Percentiles rank a stretch among this genome's conserved stretches.
phyloP scores from a whole-genome alignment of 1,140 invertebrate genomes.

The Conopomorpha cramerella region DNA sequence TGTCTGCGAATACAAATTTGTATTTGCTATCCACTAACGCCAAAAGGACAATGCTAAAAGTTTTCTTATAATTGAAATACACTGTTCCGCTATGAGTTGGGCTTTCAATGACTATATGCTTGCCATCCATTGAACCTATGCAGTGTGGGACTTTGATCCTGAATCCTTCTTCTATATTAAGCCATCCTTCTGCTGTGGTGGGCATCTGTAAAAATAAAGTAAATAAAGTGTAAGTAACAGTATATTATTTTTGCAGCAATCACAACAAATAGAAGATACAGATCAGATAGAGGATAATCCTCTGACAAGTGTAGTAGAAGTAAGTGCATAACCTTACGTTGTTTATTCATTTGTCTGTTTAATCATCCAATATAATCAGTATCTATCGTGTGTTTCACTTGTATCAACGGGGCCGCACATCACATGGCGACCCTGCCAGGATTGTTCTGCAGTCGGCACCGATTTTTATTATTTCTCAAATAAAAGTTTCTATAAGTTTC shows the following conservation, averaged over 20 bases:
- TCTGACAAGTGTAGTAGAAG: too few species aligned
- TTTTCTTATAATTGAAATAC: conserved; percentile 59
- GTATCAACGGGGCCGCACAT: too few species aligned
- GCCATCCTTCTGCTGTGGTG: conserved; percentile 13
- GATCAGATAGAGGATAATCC: conserved; percentile 1
- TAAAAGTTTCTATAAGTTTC: too few species aligned
- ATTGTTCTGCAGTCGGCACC: too few species aligned
- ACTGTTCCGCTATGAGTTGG: conserved; percentile 35
- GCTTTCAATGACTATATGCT: conserved; percentile 45
- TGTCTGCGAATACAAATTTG: conserved; percentile 45
- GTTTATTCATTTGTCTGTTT: too few species aligned
- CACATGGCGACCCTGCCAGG: too few species aligned
- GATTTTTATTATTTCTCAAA: too few species aligned
- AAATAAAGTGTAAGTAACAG: conserved; percentile 5
- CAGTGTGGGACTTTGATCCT: conserved; percentile 25
- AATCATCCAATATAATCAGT: too few species aligned
- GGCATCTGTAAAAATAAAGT: conserved; percentile 8
- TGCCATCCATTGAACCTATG: conserved; percentile 53
- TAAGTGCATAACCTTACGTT: too few species aligned
- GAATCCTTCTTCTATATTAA: conserved; percentile 15
- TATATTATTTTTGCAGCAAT: neutral
- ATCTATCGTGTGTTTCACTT: too few species aligned
- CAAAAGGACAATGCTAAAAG: conserved; percentile 56
- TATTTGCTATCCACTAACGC: conserved; percentile 56
- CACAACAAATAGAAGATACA: conserved; percentile 3